phyloP scores from a whole-genome alignment of 2,113 vertebrate genomes.

The Muntiacus muntjak region DNA sequence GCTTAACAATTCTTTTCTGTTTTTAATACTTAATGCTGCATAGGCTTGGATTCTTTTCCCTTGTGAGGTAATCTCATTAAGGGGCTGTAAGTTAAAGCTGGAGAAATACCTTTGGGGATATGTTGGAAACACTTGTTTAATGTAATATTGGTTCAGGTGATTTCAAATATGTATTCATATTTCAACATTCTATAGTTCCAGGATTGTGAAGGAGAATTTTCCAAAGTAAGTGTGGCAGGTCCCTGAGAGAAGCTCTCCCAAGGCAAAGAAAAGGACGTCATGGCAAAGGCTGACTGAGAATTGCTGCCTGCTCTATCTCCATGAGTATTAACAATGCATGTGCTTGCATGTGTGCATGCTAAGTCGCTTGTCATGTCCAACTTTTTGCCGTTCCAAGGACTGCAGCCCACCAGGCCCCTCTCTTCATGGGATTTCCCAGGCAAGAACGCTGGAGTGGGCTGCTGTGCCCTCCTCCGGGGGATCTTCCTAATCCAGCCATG shows the following conservation, averaged over 20 bases:
- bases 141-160: not conserved
- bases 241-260: not conserved
- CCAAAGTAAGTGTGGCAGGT: not conserved
- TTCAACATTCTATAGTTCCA: not conserved
- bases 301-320: not conserved
- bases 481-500: not conserved
- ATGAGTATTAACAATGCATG: not conserved
- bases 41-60: not conserved
- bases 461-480: not conserved
- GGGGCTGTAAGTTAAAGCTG: not conserved
- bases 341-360: not conserved
- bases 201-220: not conserved
- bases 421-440: not conserved
- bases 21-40: not conserved
- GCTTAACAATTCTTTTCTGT: not conserved
- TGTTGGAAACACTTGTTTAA: not conserved
- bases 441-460: not conserved
- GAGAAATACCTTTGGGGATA: not conserved
- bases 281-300: not conserved
- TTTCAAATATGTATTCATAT: not conserved
- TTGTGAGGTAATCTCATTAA: not conserved
- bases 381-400: not conserved
- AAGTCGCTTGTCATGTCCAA: not conserved
- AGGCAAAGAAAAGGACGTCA: not conserved
- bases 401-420: not conserved